Evolutionary conservation across 92 coral and sea anemone species (phyloP).

Genomic region (Palythoa caribaeorum): DNA sequence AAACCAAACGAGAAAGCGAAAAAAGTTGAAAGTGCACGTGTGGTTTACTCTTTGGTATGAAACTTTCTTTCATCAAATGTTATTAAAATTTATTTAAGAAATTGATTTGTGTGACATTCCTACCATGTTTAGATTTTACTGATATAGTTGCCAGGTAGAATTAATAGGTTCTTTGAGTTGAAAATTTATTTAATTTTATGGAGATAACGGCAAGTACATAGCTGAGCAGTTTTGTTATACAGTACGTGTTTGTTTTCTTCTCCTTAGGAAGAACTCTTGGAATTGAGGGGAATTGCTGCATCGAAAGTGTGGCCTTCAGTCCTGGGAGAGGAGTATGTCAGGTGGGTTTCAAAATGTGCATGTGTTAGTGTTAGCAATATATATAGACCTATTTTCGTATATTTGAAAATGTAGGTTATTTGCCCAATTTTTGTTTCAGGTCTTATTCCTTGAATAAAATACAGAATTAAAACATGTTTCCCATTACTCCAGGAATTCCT

Average conservation of each 20-base stretch:
- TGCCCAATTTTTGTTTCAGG: too few relatives aligned
- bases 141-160: neutral
- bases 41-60: slow-evolving; percentile 69
- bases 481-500: too few relatives aligned
- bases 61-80: neutral
- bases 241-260: neutral
- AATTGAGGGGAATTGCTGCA: slow-evolving; percentile 77
- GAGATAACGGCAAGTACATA: neutral
- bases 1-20: slow-evolving; percentile 43
- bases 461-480: too few relatives aligned
- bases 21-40: slow-evolving; percentile 72
- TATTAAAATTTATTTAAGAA: neutral
- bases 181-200: neutral
- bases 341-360: slow-evolving; percentile 52
- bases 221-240: too few relatives aligned
- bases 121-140: neutral
- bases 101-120: neutral
- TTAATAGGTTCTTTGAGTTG: neutral
- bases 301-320: slow-evolving; percentile 82
- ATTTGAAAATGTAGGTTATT: too few relatives aligned
- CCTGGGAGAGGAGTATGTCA: slow-evolving; percentile 82
- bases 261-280: slow-evolving; percentile 78
- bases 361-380: too few relatives aligned
- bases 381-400: too few relatives aligned
- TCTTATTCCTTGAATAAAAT: too few relatives aligned